phyloP scores from a whole-genome alignment of 2,113 vertebrate genomes.

The Xenopus tropicalis region DNA sequence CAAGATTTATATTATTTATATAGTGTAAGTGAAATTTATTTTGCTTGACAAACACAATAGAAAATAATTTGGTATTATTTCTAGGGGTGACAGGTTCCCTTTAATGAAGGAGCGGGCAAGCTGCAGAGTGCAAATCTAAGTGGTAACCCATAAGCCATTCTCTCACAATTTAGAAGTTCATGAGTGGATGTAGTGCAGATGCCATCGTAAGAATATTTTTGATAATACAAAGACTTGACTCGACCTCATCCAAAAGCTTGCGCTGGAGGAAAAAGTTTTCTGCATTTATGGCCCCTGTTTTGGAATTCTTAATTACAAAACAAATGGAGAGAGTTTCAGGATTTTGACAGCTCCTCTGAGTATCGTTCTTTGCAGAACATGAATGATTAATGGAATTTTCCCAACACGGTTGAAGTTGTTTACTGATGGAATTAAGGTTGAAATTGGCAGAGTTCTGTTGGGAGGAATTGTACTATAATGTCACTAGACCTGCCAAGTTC shows the following conservation, averaged over 20 bases:
- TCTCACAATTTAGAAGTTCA: no score
- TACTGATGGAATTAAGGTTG: constrained; percentile 71
- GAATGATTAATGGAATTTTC: constrained; percentile 79
- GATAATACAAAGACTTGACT: neutral
- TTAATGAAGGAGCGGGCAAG: no score
- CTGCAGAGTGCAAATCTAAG: no score
- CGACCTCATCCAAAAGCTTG: constrained; percentile 39
- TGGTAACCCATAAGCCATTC: no score
- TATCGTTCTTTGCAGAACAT: constrained; percentile 68
- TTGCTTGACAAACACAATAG: no score
- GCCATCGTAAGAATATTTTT: neutral
- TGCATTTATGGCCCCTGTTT: constrained; percentile 49
- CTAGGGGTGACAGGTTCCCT: no score
- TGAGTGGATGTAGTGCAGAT: no score
- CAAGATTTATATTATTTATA: no score
- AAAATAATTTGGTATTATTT: no score
- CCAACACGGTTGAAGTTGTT: constrained; percentile 71
- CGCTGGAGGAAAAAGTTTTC: constrained; percentile 53
- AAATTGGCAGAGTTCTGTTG: constrained; percentile 67
- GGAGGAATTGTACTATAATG: constrained; percentile 64
- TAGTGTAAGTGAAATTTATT: no score
- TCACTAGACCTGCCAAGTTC: constrained; percentile 60
- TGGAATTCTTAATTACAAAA: constrained; percentile 71
- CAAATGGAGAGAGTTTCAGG: constrained; percentile 65
- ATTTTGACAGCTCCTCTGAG: constrained; percentile 70